Base-by-base conservation (phyloP, 2,888 invertebrate species). In the Horisme vitalbata region DNA sequence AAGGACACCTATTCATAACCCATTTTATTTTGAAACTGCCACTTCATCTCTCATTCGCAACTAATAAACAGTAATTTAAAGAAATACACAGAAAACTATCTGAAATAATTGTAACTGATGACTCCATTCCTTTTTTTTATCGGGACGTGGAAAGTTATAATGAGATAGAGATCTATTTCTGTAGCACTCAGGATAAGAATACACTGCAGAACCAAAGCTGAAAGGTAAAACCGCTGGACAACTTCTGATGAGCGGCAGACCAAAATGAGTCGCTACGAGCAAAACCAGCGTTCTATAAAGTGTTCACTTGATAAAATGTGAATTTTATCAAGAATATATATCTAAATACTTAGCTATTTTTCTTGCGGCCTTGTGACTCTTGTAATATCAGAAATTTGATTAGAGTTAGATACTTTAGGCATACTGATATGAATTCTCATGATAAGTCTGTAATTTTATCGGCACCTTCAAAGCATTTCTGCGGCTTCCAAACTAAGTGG, bases 81-180 rank as follows among this genome's bases (percentile, higher is more conserved):
- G 53, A 63, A 64, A 49, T 39, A 49, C 43, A 47, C 36, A 36
- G 31, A 52, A 47, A 35, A 41, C 39, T 44, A 47, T 52, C 41
- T 36, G 15, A 55, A 32, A 72, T 75, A 78, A 80, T 74, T 73
- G 71, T 71, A 77, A 75, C 75, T 67, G 74, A 86, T 83, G 82
- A 84, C 71, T 85, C 71, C 77, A 78, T 79, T 79, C 67, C 73
- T 78, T 78, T 83, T 86, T 86, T 86, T 82, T 79, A 82, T 81
- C 71, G 66, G 60, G 70, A 75, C 72, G 81, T 65, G 79, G 73
- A 83, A 83, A 84, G 75, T 83, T 82, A 82, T 87, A 88, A 86
- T 84, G 83, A 87, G 82, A 75, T 68, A 51, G 30, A 63, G 53
- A 57, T 77, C 84, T 88, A 88, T 87, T 87, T 84, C 52, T 50